Conservation (phyloP, 2,888 invertebrate genomes). For the Malacosoma neustria region DNA sequence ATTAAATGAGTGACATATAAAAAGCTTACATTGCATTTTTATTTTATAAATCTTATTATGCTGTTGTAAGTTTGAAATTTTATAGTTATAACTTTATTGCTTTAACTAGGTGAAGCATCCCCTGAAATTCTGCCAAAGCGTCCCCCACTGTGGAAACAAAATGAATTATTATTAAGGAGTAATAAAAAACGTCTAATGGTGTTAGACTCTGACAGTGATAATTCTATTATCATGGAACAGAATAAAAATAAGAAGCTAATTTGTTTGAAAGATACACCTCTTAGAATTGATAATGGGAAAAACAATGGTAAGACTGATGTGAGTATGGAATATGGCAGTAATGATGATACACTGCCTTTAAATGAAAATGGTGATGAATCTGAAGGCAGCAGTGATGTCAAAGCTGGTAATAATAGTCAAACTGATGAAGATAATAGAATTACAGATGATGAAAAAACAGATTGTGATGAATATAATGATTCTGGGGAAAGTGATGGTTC, state of each 20-base stretch:
- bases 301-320: conserved; percentile 1
- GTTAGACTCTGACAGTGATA: conserved; percentile 56
- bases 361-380: background rate
- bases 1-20: too few species aligned
- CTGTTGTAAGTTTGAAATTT: too few species aligned
- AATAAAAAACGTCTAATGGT: conserved; percentile 50
- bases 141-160: conserved; percentile 24
- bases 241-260: conserved; percentile 37
- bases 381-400: conserved; percentile 10
- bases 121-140: conserved; percentile 51
- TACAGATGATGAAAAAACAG: conserved; percentile 1
- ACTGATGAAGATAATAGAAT: conserved; percentile 1
- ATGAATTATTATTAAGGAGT: conserved; percentile 33
- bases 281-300: conserved; percentile 28
- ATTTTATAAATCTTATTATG: too few species aligned
- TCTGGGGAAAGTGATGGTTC: conserved; percentile 12
- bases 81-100: too few species aligned
- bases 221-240: conserved; percentile 52
- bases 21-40: too few species aligned
- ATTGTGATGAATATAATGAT: too few species aligned
- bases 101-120: conserved; percentile 17
- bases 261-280: conserved; percentile 52
- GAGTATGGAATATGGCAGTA: background rate
- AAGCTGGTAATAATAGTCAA: conserved; percentile 7
- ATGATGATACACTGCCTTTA: background rate